Evolutionary conservation across 2,797 vertebrate genomes (phyloP).

Genomic region (Alca torda): DNA sequence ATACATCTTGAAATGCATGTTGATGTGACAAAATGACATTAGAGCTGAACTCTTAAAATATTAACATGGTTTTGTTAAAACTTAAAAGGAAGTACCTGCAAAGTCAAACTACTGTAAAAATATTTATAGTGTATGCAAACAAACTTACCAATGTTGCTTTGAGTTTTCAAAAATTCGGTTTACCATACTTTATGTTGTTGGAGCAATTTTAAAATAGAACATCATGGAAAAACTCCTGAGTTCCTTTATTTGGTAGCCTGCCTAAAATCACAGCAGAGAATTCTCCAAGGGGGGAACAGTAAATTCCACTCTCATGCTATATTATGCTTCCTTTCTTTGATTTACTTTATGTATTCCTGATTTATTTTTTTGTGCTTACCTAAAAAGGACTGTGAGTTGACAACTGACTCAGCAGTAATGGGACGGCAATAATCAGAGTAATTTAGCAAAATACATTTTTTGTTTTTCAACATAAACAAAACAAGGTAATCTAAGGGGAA

Average conservation of each 20-base stretch:
- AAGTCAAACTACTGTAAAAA: background rate
- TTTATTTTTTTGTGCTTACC: slow-evolving; percentile 30
- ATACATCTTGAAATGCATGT: background rate
- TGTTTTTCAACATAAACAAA: slow-evolving; percentile 1
- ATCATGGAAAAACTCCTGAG: background rate
- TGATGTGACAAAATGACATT: slow-evolving; percentile 9
- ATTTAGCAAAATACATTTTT: background rate
- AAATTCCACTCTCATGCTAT: background rate
- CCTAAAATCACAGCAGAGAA: background rate
- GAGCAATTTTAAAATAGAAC: background rate
- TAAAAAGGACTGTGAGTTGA: background rate
- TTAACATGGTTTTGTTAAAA: background rate
- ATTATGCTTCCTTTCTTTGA: background rate
- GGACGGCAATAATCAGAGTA: slow-evolving; percentile 6
- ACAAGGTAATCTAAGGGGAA: background rate
- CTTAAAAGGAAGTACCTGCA: background rate
- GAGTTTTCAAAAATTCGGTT: background rate
- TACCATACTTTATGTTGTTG: background rate
- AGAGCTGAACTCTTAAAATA: slow-evolving; percentile 3
- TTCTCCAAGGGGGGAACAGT: background rate
- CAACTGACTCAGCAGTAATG: slow-evolving; percentile 26
- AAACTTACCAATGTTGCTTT: background rate
- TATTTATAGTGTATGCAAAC: background rate
- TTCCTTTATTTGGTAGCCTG: background rate
- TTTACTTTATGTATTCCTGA: background rate